Percentiles rank a stretch among this genome's conserved stretches.
Evolutionary conservation across 2,888 invertebrate species (phyloP).

Genomic region (Zaprionus obscuricornis): DNA sequence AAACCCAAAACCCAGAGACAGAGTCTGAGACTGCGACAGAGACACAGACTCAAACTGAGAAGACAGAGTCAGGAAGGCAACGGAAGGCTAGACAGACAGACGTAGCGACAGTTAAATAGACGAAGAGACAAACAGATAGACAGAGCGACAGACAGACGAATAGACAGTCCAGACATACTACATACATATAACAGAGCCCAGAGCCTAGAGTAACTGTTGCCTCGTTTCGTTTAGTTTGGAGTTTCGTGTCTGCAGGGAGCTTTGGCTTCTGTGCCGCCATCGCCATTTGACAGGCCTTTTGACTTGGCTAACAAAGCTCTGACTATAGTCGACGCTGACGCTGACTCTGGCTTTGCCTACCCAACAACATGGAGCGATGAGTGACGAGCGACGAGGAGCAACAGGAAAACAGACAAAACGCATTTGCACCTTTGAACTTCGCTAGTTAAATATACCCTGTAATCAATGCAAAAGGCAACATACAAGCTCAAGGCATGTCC

Average conservation of each 20-base stretch:
- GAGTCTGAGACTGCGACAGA: constrained; percentile 12
- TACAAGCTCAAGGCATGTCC: too few relatives aligned
- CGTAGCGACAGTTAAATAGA: constrained; percentile 2
- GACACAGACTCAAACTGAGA: too few relatives aligned
- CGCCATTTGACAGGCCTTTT: constrained; percentile 43
- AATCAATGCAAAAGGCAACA: too few relatives aligned
- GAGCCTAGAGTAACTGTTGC: constrained; percentile 37
- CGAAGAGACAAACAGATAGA: constrained; percentile 11
- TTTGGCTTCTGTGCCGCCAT: constrained; percentile 41
- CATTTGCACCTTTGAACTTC: constrained; percentile 77
- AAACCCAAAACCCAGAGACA: background rate
- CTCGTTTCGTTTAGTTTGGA: constrained; percentile 25
- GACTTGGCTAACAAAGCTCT: constrained; percentile 26
- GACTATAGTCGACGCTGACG: too few relatives aligned
- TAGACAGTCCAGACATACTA: background rate
- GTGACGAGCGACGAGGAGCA: constrained; percentile 3
- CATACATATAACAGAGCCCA: background rate
- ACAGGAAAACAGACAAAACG: constrained; percentile 52
- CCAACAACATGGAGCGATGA: constrained; percentile 2
- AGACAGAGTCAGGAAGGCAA: background rate
- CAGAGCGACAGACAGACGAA: constrained; percentile 16
- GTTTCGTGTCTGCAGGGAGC: constrained; percentile 43
- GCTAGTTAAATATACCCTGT: constrained; percentile 33
- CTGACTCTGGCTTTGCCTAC: constrained; percentile 18
- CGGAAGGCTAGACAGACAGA: background rate